phyloP scores from a whole-genome alignment of 2,113 vertebrate species.

The Takifugu flavidus region DNA sequence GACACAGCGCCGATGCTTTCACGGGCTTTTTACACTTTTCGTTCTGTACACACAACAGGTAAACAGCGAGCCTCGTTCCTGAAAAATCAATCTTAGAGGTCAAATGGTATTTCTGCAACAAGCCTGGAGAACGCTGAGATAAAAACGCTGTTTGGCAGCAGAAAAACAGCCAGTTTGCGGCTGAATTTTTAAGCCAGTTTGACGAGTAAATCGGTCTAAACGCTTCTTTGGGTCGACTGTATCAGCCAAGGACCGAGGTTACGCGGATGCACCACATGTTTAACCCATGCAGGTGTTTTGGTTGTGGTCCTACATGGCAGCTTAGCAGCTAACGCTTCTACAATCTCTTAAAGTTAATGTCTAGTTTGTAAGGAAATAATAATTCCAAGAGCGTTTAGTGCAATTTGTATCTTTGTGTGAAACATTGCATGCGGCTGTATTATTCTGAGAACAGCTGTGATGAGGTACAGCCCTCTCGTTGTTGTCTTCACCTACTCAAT shows the following conservation, averaged over 20 bases:
- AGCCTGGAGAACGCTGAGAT: neutral
- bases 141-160: neutral
- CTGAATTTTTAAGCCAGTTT: neutral
- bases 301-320: too few species aligned
- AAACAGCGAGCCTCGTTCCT: neutral
- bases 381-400: too few species aligned
- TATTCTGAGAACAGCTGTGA: neutral
- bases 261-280: too few species aligned
- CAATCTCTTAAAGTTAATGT: neutral
- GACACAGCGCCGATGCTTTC: neutral
- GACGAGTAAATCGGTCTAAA: neutral
- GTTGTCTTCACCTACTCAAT: conserved; percentile 6
- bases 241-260: too few species aligned
- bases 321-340: neutral
- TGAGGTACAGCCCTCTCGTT: neutral
- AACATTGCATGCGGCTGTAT: neutral
- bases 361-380: too few species aligned
- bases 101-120: neutral
- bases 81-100: neutral
- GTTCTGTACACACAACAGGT: neutral
- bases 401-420: neutral
- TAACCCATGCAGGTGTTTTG: too few species aligned
- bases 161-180: neutral
- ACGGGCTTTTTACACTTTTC: neutral
- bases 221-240: neutral